These are phyloP conservation scores for Acanthococcus lagerstroemiae DNA, from an alignment of 2,888 invertebrate genomes.

Conservation along the genomic window DNA sequence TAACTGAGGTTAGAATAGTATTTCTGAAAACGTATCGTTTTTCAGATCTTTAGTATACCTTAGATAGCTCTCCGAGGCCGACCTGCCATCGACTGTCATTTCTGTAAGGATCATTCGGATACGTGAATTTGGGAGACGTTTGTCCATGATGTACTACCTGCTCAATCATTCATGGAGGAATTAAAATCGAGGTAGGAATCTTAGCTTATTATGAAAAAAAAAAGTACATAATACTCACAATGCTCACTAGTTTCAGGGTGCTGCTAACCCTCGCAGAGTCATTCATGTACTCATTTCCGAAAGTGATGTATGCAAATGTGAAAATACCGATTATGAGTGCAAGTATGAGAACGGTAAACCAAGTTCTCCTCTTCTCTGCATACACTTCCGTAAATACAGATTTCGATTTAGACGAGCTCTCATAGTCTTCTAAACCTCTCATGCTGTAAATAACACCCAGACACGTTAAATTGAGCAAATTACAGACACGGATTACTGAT, in stretches of 20 bases:
- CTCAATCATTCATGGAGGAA: not conserved
- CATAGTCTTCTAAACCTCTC: conserved; percentile 22
- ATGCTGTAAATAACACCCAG: too few species aligned
- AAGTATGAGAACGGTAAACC: conserved; percentile 22
- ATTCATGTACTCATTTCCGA: conserved; percentile 15
- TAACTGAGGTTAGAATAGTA: too few species aligned
- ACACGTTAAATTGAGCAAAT: too few species aligned
- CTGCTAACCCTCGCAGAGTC: conserved; percentile 1
- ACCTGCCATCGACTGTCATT: conserved; percentile 67
- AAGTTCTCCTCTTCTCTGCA: conserved; percentile 20
- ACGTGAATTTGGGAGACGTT: conserved; percentile 62
- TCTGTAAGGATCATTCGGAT: conserved; percentile 70
- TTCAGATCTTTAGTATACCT: conserved; percentile 43
- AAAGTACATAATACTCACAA: conserved; percentile 21
- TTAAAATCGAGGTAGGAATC: too few species aligned
- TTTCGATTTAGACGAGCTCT: conserved; percentile 17
- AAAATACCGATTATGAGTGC: conserved; percentile 25
- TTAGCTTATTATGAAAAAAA: too few species aligned
- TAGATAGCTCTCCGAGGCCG: conserved; percentile 77
- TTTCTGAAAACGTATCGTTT: too few species aligned
- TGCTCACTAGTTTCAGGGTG: conserved; percentile 15
- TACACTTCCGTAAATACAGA: conserved; percentile 22
- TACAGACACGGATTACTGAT: too few species aligned
- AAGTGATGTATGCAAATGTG: conserved; percentile 22
- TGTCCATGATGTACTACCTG: conserved; percentile 77